Conservation (phyloP, 2,797 vertebrate species). For the Arctocebus calabarensis region DNA sequence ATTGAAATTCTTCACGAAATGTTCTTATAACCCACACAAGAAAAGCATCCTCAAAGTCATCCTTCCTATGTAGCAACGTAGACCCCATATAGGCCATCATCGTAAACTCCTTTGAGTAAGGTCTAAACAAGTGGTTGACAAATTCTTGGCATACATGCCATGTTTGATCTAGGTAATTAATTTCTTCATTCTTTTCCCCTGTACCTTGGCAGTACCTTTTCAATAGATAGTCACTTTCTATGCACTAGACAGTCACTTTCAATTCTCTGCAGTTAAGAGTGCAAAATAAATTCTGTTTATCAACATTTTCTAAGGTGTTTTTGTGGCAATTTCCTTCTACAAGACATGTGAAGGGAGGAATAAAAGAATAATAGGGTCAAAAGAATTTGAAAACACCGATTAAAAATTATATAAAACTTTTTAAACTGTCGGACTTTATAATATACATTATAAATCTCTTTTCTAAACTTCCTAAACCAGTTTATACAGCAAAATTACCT, state of each 20-base stretch:
- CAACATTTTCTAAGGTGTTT: constrained; percentile 41
- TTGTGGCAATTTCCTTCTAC: constrained; percentile 1
- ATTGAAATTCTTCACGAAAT: not conserved
- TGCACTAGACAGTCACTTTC: not conserved
- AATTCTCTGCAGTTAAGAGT: not conserved
- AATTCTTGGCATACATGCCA: not conserved
- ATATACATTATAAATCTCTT: constrained; percentile 2
- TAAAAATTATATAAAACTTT: constrained; percentile 7
- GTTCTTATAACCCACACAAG: not conserved
- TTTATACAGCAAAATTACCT: not conserved
- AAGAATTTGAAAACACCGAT: constrained; percentile 21
- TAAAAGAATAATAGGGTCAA: not conserved
- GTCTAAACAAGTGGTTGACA: not conserved
- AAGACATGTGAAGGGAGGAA: not conserved
- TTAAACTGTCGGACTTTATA: not conserved
- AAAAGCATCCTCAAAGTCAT: not conserved
- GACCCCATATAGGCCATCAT: not conserved
- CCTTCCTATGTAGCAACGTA: not conserved
- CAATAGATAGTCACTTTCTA: not conserved
- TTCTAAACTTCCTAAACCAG: constrained; percentile 37
- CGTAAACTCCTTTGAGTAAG: not conserved
- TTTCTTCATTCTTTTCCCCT: not conserved
- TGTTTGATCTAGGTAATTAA: not conserved
- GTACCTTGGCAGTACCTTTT: not conserved
- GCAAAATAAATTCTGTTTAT: constrained; percentile 2